Evolutionary conservation across 2,888 invertebrate genomes (phyloP).

Genomic region (Dusona sp.): DNA sequence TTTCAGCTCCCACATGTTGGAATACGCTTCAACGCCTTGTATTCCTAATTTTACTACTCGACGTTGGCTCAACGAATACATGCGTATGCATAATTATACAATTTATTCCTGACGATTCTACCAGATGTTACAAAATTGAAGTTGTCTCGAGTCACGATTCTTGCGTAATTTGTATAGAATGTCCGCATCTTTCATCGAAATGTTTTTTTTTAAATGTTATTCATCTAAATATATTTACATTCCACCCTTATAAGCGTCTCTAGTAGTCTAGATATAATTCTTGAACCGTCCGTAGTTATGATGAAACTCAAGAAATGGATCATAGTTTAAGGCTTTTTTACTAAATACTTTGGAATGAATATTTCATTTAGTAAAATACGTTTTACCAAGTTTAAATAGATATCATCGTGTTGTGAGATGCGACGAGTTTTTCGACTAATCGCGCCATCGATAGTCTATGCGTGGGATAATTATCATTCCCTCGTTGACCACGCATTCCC

Average conservation of each 20-base stretch:
- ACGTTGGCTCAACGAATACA: not conserved
- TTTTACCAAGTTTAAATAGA: not conserved
- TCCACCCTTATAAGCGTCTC: not conserved
- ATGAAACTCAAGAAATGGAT: not conserved
- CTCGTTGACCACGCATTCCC: too few relatives aligned
- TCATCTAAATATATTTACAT: not conserved
- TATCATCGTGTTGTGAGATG: not conserved
- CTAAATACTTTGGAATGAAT: not conserved
- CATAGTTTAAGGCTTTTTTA: not conserved
- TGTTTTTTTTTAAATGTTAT: constrained; percentile 2
- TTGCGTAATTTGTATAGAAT: not conserved
- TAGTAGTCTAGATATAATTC: not conserved
- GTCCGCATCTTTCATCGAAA: not conserved
- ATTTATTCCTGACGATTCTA: constrained; percentile 25
- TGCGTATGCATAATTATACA: not conserved
- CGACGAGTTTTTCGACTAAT: too few relatives aligned
- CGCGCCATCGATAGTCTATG: too few relatives aligned
- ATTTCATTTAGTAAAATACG: not conserved
- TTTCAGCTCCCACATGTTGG: not conserved
- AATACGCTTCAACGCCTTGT: not conserved
- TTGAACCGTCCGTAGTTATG: not conserved
- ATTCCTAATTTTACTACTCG: not conserved
- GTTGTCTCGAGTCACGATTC: not conserved
- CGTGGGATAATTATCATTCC: too few relatives aligned
- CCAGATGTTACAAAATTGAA: constrained; percentile 25